Percentiles rank a stretch among this genome's conserved stretches.
phyloP scores from a whole-genome alignment of 2,888 invertebrate species.

The Drosophila fulvimacula region DNA sequence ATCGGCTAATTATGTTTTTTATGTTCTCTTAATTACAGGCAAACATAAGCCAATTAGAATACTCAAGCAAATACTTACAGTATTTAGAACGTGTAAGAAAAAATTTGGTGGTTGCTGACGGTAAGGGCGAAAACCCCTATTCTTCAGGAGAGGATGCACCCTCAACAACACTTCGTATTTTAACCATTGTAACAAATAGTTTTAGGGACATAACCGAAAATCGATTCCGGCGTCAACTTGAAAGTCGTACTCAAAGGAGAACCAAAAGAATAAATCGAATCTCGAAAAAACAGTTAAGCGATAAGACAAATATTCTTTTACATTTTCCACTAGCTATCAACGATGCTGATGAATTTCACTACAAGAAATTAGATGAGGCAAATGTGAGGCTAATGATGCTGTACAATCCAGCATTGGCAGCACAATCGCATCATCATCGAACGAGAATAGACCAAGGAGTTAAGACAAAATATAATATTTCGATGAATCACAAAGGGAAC shows the following conservation, averaged over 20 bases:
- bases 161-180: constrained; percentile 58
- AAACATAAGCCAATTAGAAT: constrained; percentile 88
- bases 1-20: not conserved
- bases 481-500: constrained; percentile 14
- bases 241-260: constrained; percentile 10
- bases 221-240: constrained; percentile 2
- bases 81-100: constrained; percentile 85
- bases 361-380: constrained; percentile 81
- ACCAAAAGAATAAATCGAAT: not conserved
- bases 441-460: not conserved
- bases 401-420: constrained; percentile 73
- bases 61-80: constrained; percentile 87
- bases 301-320: constrained; percentile 64
- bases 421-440: not conserved
- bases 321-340: constrained; percentile 67
- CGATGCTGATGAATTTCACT: constrained; percentile 41
- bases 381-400: constrained; percentile 81
- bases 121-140: not conserved
- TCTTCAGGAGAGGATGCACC: constrained; percentile 1
- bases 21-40: constrained; percentile 85
- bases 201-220: constrained; percentile 49
- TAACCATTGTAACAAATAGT: constrained; percentile 72
- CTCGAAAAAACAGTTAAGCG: constrained; percentile 11
- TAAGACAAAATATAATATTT: not conserved
- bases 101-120: constrained; percentile 6